Conservation (phyloP, 2,888 invertebrate genomes). For the Dysmachus trigonus region DNA sequence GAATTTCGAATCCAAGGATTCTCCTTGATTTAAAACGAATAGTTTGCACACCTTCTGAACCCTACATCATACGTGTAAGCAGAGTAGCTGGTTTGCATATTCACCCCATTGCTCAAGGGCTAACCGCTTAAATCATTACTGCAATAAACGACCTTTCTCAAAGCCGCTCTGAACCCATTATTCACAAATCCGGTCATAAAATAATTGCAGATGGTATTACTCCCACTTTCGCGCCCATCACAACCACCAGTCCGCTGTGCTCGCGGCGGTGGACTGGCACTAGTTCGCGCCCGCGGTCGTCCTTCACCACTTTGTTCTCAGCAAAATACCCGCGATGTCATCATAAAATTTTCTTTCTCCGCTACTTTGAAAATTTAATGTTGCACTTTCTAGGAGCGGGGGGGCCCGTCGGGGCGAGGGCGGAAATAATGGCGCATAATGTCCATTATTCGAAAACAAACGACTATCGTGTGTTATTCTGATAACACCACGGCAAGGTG, state of each 20-base stretch:
- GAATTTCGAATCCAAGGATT: no score
- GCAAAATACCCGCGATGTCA: slow-evolving; percentile 39
- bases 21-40: no score
- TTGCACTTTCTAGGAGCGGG: slow-evolving; percentile 37
- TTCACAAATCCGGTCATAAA: slow-evolving; percentile 30
- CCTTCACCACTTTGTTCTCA: slow-evolving; percentile 39
- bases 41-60: not conserved
- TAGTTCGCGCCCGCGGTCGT: not conserved
- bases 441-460: slow-evolving; percentile 64
- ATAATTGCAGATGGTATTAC: slow-evolving; percentile 32
- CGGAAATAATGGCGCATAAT: slow-evolving; percentile 61
- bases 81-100: not conserved
- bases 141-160: slow-evolving; percentile 11
- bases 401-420: slow-evolving; percentile 46
- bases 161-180: not conserved
- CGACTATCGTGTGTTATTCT: slow-evolving; percentile 58
- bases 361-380: slow-evolving; percentile 44
- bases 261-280: not conserved
- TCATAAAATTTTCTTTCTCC: slow-evolving; percentile 42
- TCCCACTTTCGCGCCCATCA: not conserved
- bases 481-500: slow-evolving; percentile 53
- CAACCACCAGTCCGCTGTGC: not conserved
- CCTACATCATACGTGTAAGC: not conserved
- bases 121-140: not conserved
- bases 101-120: not conserved